Percentiles rank a stretch among this genome's conserved stretches.
phyloP scores from a whole-genome alignment of 2,113 vertebrate genomes.

The Coptodon bakossiorum region DNA sequence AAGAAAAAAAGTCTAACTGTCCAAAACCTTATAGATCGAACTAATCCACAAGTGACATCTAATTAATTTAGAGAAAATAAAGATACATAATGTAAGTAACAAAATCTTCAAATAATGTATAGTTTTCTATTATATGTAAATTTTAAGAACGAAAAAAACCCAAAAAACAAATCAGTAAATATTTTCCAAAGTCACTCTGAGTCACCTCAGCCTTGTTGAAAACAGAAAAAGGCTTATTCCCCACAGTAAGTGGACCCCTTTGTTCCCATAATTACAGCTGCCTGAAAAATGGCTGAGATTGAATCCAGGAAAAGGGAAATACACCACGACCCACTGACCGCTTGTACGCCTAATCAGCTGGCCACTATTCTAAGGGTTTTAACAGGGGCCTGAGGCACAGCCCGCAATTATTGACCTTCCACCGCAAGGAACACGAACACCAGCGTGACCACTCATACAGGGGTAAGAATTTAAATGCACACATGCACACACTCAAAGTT shows the following conservation, averaged over 20 bases:
- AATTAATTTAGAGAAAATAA: neutral
- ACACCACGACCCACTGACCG: conserved; percentile 34
- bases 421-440: conserved; percentile 13
- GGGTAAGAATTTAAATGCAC: neutral
- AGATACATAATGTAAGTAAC: neutral
- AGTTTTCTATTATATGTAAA: neutral
- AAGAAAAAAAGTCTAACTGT: neutral
- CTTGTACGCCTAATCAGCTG: conserved; percentile 49
- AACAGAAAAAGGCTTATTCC: conserved; percentile 16
- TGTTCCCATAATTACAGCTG: conserved; percentile 49
- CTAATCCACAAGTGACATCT: neutral
- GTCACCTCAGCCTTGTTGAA: neutral
- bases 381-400: conserved; percentile 28
- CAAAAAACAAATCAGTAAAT: neutral
- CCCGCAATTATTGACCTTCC: conserved; percentile 26
- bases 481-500: neutral
- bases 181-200: neutral
- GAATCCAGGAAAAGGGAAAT: conserved; percentile 38
- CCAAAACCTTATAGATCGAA: neutral
- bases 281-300: conserved; percentile 25
- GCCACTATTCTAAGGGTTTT: conserved; percentile 32
- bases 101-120: neutral
- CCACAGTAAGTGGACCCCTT: conserved; percentile 37
- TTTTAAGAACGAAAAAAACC: neutral
- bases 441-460: neutral